Conservation (phyloP, 2,113 vertebrate species). For the Lepidothrix coronata region DNA sequence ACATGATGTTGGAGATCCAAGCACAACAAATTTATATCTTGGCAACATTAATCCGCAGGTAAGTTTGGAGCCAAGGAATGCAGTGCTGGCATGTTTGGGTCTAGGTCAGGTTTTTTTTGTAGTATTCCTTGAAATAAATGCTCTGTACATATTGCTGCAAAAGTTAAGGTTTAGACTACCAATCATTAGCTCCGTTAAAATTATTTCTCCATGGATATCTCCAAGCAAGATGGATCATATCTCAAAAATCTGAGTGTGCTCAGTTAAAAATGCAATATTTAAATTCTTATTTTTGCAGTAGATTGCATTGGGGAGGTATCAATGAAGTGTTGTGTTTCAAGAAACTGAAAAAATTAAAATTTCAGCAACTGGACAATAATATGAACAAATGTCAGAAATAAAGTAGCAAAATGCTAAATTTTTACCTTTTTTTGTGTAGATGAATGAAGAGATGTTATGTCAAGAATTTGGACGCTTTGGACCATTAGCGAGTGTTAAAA, state of each 20-base stretch:
- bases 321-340: neutral
- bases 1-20: slow-evolving; percentile 97
- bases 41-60: slow-evolving; percentile 99
- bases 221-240: neutral
- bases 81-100: neutral
- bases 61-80: neutral
- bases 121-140: neutral
- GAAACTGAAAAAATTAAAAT: neutral
- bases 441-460: slow-evolving; percentile 99
- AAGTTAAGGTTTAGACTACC: neutral
- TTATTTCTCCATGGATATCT: neutral
- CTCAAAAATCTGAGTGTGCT: neutral
- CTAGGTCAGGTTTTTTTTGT: neutral
- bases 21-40: slow-evolving; percentile 96
- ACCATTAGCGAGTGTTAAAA: slow-evolving; percentile 97
- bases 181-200: neutral
- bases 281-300: neutral
- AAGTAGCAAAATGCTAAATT: neutral
- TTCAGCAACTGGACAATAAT: neutral
- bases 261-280: neutral
- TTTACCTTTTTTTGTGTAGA: slow-evolving; percentile 72
- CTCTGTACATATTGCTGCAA: neutral
- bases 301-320: neutral
- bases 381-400: neutral
- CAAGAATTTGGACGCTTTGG: slow-evolving; percentile 98